These are phyloP conservation scores for Apis mellifera DNA, from an alignment of 1,140 invertebrate species.

Conservation along the genomic window DNA sequence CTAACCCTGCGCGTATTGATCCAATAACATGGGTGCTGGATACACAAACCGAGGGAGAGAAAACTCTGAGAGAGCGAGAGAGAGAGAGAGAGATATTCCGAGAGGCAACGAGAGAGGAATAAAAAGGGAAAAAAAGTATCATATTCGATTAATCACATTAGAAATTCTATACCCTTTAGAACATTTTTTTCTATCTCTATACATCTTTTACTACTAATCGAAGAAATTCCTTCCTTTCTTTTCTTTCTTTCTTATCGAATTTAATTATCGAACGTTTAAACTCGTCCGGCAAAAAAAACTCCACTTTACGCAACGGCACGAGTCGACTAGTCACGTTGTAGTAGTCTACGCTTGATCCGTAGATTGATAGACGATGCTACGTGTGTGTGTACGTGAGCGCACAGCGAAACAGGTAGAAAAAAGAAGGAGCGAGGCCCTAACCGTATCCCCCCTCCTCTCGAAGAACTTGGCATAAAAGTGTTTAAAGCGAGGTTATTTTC, in stretches of 20 bases:
- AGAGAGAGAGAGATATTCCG: neutral
- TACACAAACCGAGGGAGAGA: constrained; percentile 54
- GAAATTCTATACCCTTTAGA: no score
- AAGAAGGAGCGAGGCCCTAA: neutral
- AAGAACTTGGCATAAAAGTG: constrained; percentile 21
- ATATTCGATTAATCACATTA: no score
- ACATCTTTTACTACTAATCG: no score
- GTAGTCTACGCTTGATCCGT: no score
- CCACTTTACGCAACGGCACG: no score
- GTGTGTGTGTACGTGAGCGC: neutral
- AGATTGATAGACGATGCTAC: neutral
- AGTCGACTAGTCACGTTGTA: no score
- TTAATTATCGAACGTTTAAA: no score
- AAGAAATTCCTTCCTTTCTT: no score
- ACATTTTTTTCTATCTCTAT: no score
- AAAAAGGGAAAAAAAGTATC: neutral
- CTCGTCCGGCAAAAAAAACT: no score
- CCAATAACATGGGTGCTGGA: constrained; percentile 68
- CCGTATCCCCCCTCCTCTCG: neutral
- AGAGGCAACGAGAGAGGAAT: constrained; percentile 18
- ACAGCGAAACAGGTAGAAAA: neutral
- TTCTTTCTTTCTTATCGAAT: no score
- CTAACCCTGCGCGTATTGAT: constrained; percentile 73
- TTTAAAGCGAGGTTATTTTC: constrained; percentile 51
- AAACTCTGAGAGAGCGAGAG: constrained; percentile 34